phyloP scores from a whole-genome alignment of 2,113 vertebrate species.

The Arothron firmamentum region DNA sequence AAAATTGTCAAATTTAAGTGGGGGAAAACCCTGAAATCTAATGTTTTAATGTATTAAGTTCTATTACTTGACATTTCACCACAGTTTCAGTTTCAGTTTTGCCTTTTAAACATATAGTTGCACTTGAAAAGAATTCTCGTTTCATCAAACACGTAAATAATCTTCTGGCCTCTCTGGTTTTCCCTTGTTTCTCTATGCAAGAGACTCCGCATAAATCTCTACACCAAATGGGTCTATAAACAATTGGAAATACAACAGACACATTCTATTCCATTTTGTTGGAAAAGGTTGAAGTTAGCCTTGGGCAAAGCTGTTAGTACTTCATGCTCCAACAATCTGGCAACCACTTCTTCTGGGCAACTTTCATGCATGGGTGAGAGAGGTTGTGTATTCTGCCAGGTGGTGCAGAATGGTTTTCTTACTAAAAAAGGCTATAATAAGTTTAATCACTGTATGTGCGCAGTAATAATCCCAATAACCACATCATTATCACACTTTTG shows the following conservation, averaged over 20 bases:
- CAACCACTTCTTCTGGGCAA: conserved; percentile 62
- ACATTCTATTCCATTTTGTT: conserved; percentile 53
- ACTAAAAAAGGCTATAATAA: neutral
- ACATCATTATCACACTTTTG: too few relatives aligned
- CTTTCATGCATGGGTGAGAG: conserved; percentile 38
- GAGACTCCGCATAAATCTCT: conserved; percentile 61
- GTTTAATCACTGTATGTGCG: too few relatives aligned
- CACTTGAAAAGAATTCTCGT: conserved; percentile 47
- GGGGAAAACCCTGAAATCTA: neutral
- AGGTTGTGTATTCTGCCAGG: conserved; percentile 50
- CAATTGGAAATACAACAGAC: conserved; percentile 63
- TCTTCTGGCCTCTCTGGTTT: conserved; percentile 49
- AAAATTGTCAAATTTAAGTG: neutral
- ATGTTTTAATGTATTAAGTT: conserved; percentile 8
- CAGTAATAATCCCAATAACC: too few relatives aligned
- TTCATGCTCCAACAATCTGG: conserved; percentile 69
- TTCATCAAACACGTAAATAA: conserved; percentile 61
- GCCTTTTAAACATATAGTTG: conserved; percentile 43
- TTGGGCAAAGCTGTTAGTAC: conserved; percentile 68
- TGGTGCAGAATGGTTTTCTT: conserved; percentile 21
- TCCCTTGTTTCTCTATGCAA: conserved; percentile 55
- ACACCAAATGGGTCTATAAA: conserved; percentile 66
- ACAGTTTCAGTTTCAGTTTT: conserved; percentile 26
- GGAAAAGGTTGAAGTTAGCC: conserved; percentile 70
- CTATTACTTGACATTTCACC: conserved; percentile 34